These are phyloP conservation scores for Lordiphosa mommai DNA, from an alignment of 1,140 invertebrate genomes.

Conservation along the genomic window DNA sequence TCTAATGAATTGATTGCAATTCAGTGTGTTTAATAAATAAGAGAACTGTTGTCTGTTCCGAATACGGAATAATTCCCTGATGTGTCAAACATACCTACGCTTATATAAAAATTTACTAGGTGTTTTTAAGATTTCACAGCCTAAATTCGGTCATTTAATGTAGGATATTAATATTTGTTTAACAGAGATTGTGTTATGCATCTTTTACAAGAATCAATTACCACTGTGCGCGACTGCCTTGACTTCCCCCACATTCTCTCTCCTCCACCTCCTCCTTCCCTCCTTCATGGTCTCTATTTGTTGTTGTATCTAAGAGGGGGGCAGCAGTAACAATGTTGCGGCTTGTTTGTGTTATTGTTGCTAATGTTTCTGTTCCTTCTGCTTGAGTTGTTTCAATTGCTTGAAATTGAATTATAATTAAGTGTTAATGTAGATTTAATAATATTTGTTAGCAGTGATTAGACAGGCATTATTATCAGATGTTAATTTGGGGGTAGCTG, in stretches of 20 bases:
- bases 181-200: too few relatives aligned
- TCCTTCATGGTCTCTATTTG: conserved; percentile 5
- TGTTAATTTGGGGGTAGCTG: conserved; percentile 27
- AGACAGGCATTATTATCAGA: conserved; percentile 4
- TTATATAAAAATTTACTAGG: too few relatives aligned
- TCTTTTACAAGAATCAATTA: too few relatives aligned
- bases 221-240: not conserved
- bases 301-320: conserved; percentile 1
- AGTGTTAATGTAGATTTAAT: conserved; percentile 52
- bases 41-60: too few relatives aligned
- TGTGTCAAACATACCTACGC: too few relatives aligned
- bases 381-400: conserved; percentile 44
- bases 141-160: too few relatives aligned
- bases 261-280: not conserved
- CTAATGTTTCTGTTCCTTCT: conserved; percentile 11
- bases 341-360: conserved; percentile 14
- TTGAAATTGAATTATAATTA: conserved; percentile 67
- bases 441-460: conserved; percentile 30
- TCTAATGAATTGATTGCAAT: too few relatives aligned
- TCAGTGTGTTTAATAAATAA: too few relatives aligned
- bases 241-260: not conserved
- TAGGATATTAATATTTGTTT: too few relatives aligned
- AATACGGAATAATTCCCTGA: too few relatives aligned
- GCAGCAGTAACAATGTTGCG: conserved; percentile 9
- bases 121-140: too few relatives aligned